Conservation (phyloP, 2,113 vertebrate species). For the Plecturocebus donacophilus region DNA sequence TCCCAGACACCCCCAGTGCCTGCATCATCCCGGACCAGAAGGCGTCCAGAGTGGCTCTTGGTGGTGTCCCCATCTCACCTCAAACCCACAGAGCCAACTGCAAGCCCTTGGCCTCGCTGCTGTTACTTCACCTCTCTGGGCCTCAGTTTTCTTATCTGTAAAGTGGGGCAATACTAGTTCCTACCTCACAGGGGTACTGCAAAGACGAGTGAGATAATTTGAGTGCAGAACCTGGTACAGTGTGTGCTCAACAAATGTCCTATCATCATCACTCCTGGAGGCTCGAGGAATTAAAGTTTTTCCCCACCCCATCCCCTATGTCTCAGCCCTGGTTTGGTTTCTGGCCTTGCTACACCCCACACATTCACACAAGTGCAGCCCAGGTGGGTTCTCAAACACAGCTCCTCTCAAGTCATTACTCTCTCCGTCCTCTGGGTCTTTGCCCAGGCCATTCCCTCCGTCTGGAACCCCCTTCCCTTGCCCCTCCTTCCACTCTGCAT, state of each 20-base stretch:
- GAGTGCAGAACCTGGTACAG: not conserved
- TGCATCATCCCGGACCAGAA: not conserved
- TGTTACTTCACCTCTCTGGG: not conserved
- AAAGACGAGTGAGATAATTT: not conserved
- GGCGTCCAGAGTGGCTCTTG: not conserved
- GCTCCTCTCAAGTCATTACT: not conserved
- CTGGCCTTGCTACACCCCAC: not conserved
- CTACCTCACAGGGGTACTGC: no score
- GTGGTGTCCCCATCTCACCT: not conserved
- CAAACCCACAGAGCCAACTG: not conserved
- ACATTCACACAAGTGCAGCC: not conserved
- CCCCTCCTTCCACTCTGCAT: not conserved
- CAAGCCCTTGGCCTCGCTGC: not conserved
- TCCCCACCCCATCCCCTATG: no score
- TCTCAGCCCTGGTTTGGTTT: not conserved
- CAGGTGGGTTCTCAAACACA: not conserved
- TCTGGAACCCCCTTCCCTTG: not conserved
- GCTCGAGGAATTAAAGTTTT: not conserved
- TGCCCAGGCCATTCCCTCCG: not conserved
- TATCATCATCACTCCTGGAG: rapidly evolving
- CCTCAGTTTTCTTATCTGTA: not conserved
- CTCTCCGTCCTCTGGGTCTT: not conserved
- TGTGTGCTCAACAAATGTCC: not conserved
- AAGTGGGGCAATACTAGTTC: not conserved
- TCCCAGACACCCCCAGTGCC: not conserved